phyloP scores from a whole-genome alignment of 2,888 invertebrate genomes.

The Cataglyphis cursor region DNA sequence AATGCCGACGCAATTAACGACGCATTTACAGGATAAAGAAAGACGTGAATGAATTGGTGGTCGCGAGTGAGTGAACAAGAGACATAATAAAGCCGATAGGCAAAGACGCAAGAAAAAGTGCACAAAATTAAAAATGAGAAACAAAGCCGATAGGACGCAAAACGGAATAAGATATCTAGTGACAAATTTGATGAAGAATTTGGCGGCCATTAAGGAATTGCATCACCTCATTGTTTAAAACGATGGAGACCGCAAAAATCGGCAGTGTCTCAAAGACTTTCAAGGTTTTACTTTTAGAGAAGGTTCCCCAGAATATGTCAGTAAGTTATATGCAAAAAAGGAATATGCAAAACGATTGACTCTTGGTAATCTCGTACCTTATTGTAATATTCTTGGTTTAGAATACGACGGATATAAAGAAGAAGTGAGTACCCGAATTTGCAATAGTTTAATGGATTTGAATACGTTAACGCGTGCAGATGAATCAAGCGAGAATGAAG shows the following conservation, averaged over 20 bases:
- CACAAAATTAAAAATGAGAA: no score
- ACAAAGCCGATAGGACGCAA: no score
- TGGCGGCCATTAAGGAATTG: slow-evolving; percentile 32
- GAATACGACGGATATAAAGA: slow-evolving; percentile 56
- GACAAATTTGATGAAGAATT: slow-evolving; percentile 3
- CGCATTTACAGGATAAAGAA: no score
- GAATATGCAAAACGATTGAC: slow-evolving; percentile 41
- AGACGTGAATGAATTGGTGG: no score
- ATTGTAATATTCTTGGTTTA: slow-evolving; percentile 53
- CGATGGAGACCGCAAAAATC: slow-evolving; percentile 52
- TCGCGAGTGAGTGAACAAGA: no score
- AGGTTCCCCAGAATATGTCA: slow-evolving; percentile 28
- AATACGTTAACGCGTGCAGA: slow-evolving; percentile 1
- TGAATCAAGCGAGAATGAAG: slow-evolving; percentile 19
- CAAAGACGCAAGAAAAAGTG: no score
- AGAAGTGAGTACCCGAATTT: slow-evolving; percentile 35
- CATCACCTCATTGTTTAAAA: slow-evolving; percentile 53
- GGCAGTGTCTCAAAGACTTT: slow-evolving; percentile 56
- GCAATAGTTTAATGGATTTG: slow-evolving; percentile 33
- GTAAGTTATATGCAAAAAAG: no score
- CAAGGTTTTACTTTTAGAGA: slow-evolving; percentile 51
- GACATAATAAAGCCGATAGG: no score
- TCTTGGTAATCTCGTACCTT: slow-evolving; percentile 53
- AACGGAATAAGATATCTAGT: no score
- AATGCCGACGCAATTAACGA: no score